Evolutionary conservation across 2,113 vertebrate genomes (phyloP).

Genomic region (Aramus guarauna): DNA sequence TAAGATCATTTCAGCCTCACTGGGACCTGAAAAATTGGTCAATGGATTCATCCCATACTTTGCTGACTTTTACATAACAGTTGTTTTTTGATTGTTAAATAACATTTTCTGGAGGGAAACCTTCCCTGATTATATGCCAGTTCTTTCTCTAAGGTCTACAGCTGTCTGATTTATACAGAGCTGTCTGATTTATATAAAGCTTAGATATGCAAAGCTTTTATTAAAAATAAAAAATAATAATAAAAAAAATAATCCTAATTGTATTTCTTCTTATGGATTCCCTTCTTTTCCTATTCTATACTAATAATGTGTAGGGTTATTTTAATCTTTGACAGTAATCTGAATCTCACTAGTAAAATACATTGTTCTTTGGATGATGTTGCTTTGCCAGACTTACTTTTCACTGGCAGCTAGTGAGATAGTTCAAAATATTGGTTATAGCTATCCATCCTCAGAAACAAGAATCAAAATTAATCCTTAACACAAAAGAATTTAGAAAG

Average conservation of each 20-base stretch:
- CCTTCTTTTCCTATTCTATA: background rate
- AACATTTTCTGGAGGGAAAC: background rate
- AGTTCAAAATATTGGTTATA: background rate
- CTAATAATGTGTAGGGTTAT: background rate
- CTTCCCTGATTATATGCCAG: background rate
- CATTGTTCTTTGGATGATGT: background rate
- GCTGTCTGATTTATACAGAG: background rate
- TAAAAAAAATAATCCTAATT: background rate
- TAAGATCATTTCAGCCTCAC: background rate
- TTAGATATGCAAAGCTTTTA: background rate
- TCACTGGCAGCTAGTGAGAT: fast-evolving
- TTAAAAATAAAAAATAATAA: background rate
- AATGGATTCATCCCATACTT: fast-evolving
- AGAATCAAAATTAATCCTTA: background rate
- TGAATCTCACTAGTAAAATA: background rate
- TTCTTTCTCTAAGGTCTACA: background rate
- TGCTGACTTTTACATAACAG: background rate
- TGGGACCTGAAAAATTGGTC: background rate
- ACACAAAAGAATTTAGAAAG: background rate
- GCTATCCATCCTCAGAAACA: background rate
- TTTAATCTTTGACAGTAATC: background rate
- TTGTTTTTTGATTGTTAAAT: background rate
- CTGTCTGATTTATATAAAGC: background rate
- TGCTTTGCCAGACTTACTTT: background rate
- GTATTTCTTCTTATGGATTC: background rate